Evolutionary conservation across 2,113 vertebrate genomes (phyloP).

Genomic region (Cololabis saira): DNA sequence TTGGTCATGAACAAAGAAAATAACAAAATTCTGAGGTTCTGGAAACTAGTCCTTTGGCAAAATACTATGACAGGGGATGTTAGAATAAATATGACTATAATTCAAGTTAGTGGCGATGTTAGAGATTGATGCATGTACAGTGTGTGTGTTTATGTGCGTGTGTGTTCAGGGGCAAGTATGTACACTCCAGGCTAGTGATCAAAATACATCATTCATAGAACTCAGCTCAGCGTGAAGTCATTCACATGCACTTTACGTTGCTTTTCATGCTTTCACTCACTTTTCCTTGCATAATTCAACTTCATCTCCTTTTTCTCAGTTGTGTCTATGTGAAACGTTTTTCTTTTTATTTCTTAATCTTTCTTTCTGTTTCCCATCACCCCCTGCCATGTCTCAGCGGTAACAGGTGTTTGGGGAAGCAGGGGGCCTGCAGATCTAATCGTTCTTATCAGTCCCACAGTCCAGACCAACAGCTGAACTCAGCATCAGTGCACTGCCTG

Average conservation of each 20-base stretch:
- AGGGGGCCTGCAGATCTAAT: constrained; percentile 67
- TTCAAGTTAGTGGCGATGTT: too few relatives aligned
- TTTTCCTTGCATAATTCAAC: constrained; percentile 4
- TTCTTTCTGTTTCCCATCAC: constrained; percentile 22
- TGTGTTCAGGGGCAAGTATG: neutral
- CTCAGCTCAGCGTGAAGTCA: constrained; percentile 31
- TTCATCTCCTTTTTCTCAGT: constrained; percentile 4
- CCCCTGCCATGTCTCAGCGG: constrained; percentile 52
- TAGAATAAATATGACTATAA: too few relatives aligned
- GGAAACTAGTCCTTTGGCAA: constrained; percentile 25
- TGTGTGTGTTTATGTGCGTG: neutral
- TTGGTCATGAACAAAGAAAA: too few relatives aligned
- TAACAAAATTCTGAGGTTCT: too few relatives aligned
- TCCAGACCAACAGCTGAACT: constrained; percentile 65
- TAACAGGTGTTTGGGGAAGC: constrained; percentile 69
- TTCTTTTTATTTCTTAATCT: constrained; percentile 37
- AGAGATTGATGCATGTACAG: too few relatives aligned
- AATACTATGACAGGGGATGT: constrained; percentile 9
- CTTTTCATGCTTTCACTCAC: neutral
- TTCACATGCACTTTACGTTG: constrained; percentile 5
- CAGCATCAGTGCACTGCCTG: constrained; percentile 58
- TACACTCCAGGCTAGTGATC: too few relatives aligned
- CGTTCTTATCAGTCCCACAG: constrained; percentile 67
- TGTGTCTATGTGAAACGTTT: constrained; percentile 30
- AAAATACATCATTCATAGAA: neutral